Conservation (phyloP, 1,140 invertebrate genomes). For the Bilobella aurantiaca region DNA sequence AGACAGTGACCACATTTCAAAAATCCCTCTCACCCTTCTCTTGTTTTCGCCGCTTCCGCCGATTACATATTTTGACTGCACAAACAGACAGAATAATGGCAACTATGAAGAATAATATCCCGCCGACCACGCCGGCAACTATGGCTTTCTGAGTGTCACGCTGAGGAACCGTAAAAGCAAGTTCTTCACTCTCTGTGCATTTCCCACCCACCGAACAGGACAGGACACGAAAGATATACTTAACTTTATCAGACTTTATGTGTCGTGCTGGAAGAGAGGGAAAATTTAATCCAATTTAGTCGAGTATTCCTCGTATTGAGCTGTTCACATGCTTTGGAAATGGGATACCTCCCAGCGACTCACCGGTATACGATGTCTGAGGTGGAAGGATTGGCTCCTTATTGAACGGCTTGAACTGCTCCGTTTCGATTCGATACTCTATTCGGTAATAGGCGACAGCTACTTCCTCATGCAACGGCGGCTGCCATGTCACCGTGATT, state of each 20-base stretch:
- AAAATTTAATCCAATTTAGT: no score
- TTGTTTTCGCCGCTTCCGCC: constrained; percentile 87
- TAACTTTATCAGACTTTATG: constrained; percentile 72
- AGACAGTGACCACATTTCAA: no score
- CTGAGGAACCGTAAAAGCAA: constrained; percentile 70
- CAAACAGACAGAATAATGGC: constrained; percentile 90
- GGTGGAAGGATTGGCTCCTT: constrained; percentile 74
- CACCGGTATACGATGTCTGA: constrained; percentile 57
- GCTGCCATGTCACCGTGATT: constrained; percentile 46
- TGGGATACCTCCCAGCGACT: no score
- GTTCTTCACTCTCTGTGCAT: constrained; percentile 18
- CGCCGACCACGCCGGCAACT: constrained; percentile 83
- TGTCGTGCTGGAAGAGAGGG: constrained; percentile 64
- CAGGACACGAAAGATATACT: constrained; percentile 75
- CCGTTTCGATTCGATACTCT: constrained; percentile 54
- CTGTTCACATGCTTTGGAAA: no score
- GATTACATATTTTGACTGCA: constrained; percentile 94
- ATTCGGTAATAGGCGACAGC: constrained; percentile 78
- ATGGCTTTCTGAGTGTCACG: constrained; percentile 84
- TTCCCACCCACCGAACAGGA: constrained; percentile 54
- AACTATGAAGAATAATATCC: constrained; percentile 90
- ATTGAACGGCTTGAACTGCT: constrained; percentile 62
- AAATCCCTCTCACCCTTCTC: constrained; percentile 82
- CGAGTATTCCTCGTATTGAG: no score
- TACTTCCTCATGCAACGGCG: constrained; percentile 35